These are phyloP conservation scores for Drosophila oshimai DNA, from an alignment of 1,140 invertebrate species.

Conservation along the genomic window DNA sequence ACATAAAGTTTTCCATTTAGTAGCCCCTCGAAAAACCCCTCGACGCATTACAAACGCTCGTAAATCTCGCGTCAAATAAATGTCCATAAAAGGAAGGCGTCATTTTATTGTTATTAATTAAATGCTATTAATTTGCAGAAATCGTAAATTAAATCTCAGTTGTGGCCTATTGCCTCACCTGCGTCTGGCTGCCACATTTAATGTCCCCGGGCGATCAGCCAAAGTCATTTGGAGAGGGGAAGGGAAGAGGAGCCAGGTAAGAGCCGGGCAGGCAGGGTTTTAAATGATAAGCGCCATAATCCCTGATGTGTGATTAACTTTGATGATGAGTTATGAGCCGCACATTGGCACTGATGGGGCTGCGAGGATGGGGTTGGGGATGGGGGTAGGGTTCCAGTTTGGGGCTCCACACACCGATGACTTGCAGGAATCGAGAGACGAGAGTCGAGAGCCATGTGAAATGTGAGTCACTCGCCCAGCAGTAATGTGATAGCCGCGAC, in stretches of 20 bases:
- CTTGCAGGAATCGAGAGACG: slow-evolving; percentile 66
- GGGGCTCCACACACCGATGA: slow-evolving; percentile 30
- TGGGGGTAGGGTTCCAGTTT: background rate
- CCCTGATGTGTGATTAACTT: slow-evolving; percentile 81
- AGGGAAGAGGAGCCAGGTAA: slow-evolving; percentile 14
- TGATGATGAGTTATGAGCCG: slow-evolving; percentile 81
- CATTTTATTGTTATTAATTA: slow-evolving; percentile 82
- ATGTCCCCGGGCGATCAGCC: slow-evolving; percentile 47
- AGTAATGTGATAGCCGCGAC: slow-evolving; percentile 68
- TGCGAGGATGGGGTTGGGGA: background rate
- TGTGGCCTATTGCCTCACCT: slow-evolving; percentile 41
- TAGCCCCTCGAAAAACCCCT: background rate
- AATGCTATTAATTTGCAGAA: slow-evolving; percentile 81
- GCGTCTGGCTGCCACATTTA: slow-evolving; percentile 47
- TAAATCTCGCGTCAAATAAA: slow-evolving; percentile 77
- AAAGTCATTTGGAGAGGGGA: slow-evolving; percentile 68
- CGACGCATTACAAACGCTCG: slow-evolving; percentile 27
- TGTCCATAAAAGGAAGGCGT: slow-evolving; percentile 75
- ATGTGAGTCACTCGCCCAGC: slow-evolving; percentile 69
- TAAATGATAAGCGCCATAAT: slow-evolving; percentile 82
- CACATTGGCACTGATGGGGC: slow-evolving; percentile 75
- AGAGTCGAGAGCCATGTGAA: slow-evolving; percentile 58
- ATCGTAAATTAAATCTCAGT: slow-evolving; percentile 78
- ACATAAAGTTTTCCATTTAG: slow-evolving; percentile 7
- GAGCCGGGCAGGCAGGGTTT: slow-evolving; percentile 34